These are phyloP conservation scores for Peromyscus californicus DNA, from an alignment of 2,113 vertebrate genomes.

Conservation along the genomic window DNA sequence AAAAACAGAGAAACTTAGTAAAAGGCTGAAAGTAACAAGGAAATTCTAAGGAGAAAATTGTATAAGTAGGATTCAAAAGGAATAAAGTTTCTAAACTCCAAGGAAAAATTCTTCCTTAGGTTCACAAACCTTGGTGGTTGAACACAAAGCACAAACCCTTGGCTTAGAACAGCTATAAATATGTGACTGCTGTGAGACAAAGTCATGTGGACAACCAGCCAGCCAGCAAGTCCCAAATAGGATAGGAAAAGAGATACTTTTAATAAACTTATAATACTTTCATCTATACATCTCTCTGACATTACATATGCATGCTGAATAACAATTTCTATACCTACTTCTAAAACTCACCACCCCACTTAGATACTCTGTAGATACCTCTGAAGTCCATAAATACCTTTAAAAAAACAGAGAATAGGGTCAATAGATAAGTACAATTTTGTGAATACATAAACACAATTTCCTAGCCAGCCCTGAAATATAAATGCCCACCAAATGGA, in stretches of 20 bases:
- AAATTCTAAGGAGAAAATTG: slow-evolving; percentile 48
- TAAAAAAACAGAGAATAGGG: not conserved
- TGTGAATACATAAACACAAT: slow-evolving; percentile 3
- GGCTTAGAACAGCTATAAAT: not conserved
- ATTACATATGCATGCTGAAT: not conserved
- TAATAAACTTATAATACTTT: not conserved
- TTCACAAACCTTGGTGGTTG: not conserved
- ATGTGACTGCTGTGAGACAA: not conserved
- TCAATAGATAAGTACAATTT: not conserved
- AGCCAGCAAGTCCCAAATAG: not conserved
- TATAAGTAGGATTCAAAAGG: not conserved
- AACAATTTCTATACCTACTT: not conserved
- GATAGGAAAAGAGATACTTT: not conserved
- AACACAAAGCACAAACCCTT: not conserved
- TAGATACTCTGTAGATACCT: not conserved
- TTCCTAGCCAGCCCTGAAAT: slow-evolving; percentile 7
- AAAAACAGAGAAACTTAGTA: not conserved
- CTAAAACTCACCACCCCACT: not conserved
- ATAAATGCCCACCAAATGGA: slow-evolving; percentile 44
- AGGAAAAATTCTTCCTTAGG: not conserved
- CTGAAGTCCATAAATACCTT: not conserved
- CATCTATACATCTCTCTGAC: not conserved
- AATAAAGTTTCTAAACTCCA: slow-evolving; percentile 49
- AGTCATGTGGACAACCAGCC: not conserved
- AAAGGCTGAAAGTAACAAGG: slow-evolving; percentile 65